Conservation (phyloP, 2,797 vertebrate genomes). For the Ctenochaetus hawaiiensis region DNA sequence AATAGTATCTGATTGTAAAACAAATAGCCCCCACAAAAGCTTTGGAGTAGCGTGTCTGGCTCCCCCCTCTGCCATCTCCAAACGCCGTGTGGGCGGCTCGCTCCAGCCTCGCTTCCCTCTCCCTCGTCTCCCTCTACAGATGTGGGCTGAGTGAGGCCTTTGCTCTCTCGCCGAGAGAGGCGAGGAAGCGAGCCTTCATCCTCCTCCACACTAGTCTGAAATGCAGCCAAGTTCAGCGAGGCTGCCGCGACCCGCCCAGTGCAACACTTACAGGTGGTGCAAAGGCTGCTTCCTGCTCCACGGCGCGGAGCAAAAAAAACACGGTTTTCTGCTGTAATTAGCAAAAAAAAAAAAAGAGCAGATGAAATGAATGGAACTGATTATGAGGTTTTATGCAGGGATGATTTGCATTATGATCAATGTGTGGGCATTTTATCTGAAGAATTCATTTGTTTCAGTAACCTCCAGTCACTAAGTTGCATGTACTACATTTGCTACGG, state of each 20-base stretch:
- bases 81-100: conserved; percentile 63
- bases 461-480: conserved; percentile 12
- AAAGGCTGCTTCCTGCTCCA: conserved; percentile 47
- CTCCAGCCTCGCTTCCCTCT: conserved; percentile 53
- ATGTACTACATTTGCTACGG: not conserved
- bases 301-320: conserved; percentile 1
- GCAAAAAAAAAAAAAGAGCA: not conserved
- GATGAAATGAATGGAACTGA: conserved; percentile 37
- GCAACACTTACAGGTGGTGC: conserved; percentile 49
- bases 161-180: conserved; percentile 59
- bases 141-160: conserved; percentile 68
- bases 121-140: conserved; percentile 55
- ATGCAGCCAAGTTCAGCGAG: conserved; percentile 68
- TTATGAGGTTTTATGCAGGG: conserved; percentile 18
- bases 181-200: conserved; percentile 68
- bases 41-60: conserved; percentile 58
- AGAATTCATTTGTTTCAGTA: conserved; percentile 13
- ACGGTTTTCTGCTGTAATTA: conserved; percentile 33
- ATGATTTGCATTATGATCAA: conserved; percentile 24
- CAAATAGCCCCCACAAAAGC: conserved; percentile 31
- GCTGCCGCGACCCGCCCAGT: conserved; percentile 35
- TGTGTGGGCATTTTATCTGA: conserved; percentile 24
- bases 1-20: conserved; percentile 53
- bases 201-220: conserved; percentile 76
- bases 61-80: conserved; percentile 39